Evolutionary conservation across 2,797 vertebrate species (phyloP), one percentile per base, ranked within the genome.

Genomic region (Pelobates cultripes): DNA sequence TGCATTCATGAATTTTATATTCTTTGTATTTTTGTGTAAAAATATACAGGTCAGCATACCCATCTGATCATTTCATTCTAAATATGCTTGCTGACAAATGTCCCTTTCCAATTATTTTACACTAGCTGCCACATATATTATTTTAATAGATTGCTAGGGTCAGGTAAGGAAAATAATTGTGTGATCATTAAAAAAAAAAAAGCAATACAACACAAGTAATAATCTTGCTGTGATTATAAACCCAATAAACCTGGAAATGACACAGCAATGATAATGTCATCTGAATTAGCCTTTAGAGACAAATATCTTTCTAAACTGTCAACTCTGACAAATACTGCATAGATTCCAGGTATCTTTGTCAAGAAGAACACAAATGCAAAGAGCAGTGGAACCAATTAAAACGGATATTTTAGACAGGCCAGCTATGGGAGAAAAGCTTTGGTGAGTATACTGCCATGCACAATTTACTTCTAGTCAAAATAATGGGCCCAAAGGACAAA

Each of bases 321-420:
- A 80, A 69, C 6, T 60, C 15, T 60, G 72, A 80, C 73, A 43
- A 43, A 68, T 75, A 72, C 43, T 75, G 72, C 79, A 75, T 75
- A 75, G n/a, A 74, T 80, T 75, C 28, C 28, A 68, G 43, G 79
- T 69, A 80, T 45, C 42, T 43, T 41, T 75, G 79, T 80, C 79
- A 75, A 47, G 64, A 68, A 51, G 10, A 74, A 73, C 70, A 80
- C 66, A 73, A 80, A 80, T 75, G 64, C 47, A 75, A 69, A 80
- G 72, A 75, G 72, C 79, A 68, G 72, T 69, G 79, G 79, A 80
- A 80, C 79, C 79, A 80, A 80, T 80, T 80, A 80, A 80, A 80
- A 60, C 41, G 60, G 72, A 75, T 74, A 69, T 80, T 53, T 75
- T 75, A 66, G 79, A 80, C 79, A 80, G 63, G 64, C 13, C 72